Evolutionary conservation across 1,140 invertebrate genomes (phyloP).

Genomic region (Leptoteleia sp.): DNA sequence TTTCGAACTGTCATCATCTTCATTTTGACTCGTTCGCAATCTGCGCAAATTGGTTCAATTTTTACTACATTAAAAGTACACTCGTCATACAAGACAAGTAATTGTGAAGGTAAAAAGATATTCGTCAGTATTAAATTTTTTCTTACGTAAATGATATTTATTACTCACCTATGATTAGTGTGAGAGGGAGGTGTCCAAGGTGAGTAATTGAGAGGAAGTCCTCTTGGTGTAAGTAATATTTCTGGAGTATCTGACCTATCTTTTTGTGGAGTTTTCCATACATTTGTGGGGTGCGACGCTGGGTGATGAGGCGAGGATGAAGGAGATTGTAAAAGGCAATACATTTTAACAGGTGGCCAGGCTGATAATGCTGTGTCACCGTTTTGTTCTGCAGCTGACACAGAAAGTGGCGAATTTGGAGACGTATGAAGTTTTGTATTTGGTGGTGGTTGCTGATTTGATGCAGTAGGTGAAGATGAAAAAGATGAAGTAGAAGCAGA

Average conservation of each 20-base stretch:
- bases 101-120: no score
- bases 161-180: conserved; percentile 68
- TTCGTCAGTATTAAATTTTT: no score
- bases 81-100: no score
- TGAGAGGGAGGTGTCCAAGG: conserved; percentile 75
- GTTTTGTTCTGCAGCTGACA: conserved; percentile 71
- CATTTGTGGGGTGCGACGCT: conserved; percentile 70
- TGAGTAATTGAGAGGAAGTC: conserved; percentile 80
- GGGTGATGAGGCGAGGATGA: conserved; percentile 73
- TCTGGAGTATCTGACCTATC: conserved; percentile 85
- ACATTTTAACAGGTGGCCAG: conserved; percentile 80
- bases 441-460: conserved; percentile 81
- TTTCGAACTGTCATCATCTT: conserved; percentile 75
- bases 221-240: conserved; percentile 88
- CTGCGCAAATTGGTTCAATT: no score
- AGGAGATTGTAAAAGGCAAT: conserved; percentile 72
- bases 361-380: conserved; percentile 68
- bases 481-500: conserved; percentile 76
- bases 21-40: conserved; percentile 74
- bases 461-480: conserved; percentile 70
- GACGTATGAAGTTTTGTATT: conserved; percentile 81
- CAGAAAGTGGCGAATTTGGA: conserved; percentile 72
- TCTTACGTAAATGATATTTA: no score
- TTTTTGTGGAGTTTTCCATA: conserved; percentile 72
- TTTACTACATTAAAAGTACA: no score